A percentile compares a stretch with the other conserved stretches of the same genome.
Evolutionary conservation across 2,797 vertebrate species (phyloP).

Genomic region (Botia kubotai): DNA sequence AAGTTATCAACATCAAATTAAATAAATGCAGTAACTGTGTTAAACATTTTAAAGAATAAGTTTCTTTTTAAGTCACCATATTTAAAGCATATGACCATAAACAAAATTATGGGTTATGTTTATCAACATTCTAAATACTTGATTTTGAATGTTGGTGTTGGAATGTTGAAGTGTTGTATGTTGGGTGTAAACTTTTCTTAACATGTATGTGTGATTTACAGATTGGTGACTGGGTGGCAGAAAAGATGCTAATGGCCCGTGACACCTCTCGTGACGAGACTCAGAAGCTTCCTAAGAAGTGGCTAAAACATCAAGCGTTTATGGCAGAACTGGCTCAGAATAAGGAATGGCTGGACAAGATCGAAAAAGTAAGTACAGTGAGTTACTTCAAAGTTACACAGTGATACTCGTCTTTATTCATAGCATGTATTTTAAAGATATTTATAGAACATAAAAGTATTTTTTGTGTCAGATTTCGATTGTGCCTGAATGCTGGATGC

Average conservation of each 20-base stretch:
- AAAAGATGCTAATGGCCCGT: slow-evolving; percentile 89
- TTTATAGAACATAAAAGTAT: background rate
- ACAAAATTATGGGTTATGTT: background rate
- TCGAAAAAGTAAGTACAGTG: slow-evolving; percentile 84
- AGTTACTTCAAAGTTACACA: background rate
- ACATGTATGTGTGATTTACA: slow-evolving; percentile 55
- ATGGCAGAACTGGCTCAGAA: slow-evolving; percentile 92
- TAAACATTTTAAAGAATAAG: too few relatives aligned
- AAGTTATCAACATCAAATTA: too few relatives aligned
- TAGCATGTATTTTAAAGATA: background rate
- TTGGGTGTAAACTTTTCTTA: slow-evolving; percentile 5
- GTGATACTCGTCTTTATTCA: background rate
- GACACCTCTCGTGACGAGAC: slow-evolving; percentile 84
- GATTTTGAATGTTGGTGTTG: background rate
- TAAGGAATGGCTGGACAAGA: slow-evolving; percentile 91
- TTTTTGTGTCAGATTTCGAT: background rate
- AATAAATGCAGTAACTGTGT: background rate
- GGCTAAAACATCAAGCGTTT: slow-evolving; percentile 92
- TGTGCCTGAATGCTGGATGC: background rate
- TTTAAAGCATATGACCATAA: background rate
- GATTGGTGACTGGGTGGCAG: slow-evolving; percentile 85
- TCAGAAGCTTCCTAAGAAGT: slow-evolving; percentile 88
- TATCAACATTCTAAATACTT: background rate
- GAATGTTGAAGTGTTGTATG: background rate
- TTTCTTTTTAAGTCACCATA: too few relatives aligned